Conservation (phyloP, 2,888 invertebrate genomes). For the Meliscaeva auricollis region DNA sequence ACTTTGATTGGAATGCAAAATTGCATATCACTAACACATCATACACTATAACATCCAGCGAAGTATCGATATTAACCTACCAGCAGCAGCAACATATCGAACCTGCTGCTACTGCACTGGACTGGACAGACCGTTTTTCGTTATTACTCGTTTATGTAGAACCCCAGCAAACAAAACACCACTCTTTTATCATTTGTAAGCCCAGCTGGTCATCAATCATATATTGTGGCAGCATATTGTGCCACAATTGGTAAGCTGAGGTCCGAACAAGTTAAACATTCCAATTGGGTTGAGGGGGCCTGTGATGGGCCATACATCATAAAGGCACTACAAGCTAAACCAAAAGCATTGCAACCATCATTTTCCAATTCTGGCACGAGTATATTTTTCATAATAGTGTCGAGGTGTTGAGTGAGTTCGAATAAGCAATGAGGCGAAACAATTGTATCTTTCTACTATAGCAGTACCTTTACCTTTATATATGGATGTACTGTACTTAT, state of each 20-base stretch:
- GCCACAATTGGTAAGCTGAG: conserved; percentile 51
- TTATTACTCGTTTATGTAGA: conserved; percentile 1
- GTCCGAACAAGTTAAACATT: conserved; percentile 53
- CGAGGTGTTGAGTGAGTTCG: conserved; percentile 59
- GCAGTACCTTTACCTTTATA: no score
- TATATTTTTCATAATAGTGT: conserved; percentile 5
- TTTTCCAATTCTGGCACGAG: not conserved
- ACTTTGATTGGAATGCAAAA: conserved; percentile 73
- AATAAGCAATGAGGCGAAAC: conserved; percentile 58
- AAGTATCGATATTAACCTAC: not conserved
- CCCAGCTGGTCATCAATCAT: conserved; percentile 72
- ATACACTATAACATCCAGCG: not conserved
- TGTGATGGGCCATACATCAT: not conserved
- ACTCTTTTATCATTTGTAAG: conserved; percentile 30
- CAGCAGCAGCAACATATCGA: conserved; percentile 26
- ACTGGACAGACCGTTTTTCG: not conserved
- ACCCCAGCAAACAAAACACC: conserved; percentile 50
- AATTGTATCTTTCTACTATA: not conserved
- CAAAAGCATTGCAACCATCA: conserved; percentile 15
- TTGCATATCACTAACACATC: conserved; percentile 57
- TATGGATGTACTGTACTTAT: not conserved
- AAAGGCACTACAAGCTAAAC: not conserved
- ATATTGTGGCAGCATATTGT: conserved; percentile 57
- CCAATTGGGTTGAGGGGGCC: conserved; percentile 35
- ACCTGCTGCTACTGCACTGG: conserved; percentile 63